Evolutionary conservation across 2,797 vertebrate species (phyloP).

Genomic region (Sarcoramphus papa): DNA sequence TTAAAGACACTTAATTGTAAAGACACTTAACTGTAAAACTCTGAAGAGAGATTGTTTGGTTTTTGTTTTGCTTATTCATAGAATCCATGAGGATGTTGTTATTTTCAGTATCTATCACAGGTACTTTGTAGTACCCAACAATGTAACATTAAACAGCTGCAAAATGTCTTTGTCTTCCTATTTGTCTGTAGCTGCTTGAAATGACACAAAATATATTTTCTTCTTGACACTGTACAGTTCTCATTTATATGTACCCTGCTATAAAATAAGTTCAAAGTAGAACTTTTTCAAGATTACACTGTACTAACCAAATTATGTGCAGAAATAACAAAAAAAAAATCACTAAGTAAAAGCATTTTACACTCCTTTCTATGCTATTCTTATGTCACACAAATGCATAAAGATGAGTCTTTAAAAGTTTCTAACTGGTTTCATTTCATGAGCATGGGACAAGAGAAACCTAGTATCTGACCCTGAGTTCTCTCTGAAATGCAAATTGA

Average conservation of each 20-base stretch:
- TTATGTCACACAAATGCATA: not conserved
- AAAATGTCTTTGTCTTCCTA: not conserved
- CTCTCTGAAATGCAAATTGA: not conserved
- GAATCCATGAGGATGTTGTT: not conserved
- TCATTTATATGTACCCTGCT: not conserved
- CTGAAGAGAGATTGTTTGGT: not conserved
- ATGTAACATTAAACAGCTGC: not conserved
- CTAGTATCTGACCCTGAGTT: rapidly evolving
- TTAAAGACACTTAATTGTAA: not conserved
- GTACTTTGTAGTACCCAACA: not conserved
- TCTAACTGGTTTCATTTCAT: not conserved
- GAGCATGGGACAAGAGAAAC: not conserved
- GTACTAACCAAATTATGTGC: not conserved
- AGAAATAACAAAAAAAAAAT: not conserved
- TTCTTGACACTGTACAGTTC: not conserved
- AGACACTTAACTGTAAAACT: not conserved
- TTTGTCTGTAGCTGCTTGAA: not conserved
- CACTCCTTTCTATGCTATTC: rapidly evolving
- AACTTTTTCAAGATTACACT: not conserved
- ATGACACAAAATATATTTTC: not conserved
- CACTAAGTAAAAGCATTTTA: not conserved
- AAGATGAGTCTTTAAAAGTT: not conserved
- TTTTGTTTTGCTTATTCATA: not conserved
- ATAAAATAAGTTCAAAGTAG: not conserved
- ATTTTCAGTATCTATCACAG: not conserved